A percentile compares a stretch with the other conserved stretches of the same genome.
Evolutionary conservation across 1,140 invertebrate genomes (phyloP).

Genomic region (Papilio helenus): DNA sequence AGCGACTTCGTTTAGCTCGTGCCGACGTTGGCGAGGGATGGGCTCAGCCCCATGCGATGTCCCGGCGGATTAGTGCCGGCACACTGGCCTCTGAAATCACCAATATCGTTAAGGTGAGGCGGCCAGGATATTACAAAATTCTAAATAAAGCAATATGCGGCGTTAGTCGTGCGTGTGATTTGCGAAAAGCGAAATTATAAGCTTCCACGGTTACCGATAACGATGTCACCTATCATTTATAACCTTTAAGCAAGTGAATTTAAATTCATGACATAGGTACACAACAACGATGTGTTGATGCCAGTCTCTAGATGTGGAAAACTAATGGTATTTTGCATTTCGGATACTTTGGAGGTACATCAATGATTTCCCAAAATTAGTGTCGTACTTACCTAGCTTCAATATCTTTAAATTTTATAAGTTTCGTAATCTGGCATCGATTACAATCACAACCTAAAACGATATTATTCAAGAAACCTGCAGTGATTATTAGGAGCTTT

Average conservation of each 20-base stretch:
- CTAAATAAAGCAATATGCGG: constrained; percentile 63
- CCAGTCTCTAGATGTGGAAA: neutral
- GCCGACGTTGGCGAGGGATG: constrained; percentile 35
- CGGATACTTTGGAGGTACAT: too few species aligned
- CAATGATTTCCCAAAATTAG: too few species aligned
- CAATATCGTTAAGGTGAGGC: constrained; percentile 56
- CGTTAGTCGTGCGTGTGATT: constrained; percentile 58
- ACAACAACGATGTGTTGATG: neutral
- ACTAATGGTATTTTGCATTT: neutral
- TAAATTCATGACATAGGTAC: neutral
- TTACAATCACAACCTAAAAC: neutral
- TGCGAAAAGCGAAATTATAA: constrained; percentile 47
- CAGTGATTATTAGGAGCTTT: neutral
- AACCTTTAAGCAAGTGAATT: neutral
- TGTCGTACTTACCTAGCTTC: too few species aligned
- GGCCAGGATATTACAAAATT: constrained; percentile 53
- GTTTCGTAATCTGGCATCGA: too few species aligned
- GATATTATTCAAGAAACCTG: neutral
- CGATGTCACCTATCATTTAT: neutral
- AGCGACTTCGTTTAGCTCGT: constrained; percentile 20
- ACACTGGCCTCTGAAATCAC: constrained; percentile 50
- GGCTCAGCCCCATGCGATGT: constrained; percentile 46
- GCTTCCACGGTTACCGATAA: constrained; percentile 23
- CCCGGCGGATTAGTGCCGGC: constrained; percentile 57
- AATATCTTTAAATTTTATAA: too few species aligned